Evolutionary conservation across 2,113 vertebrate species (phyloP).

Genomic region (Polypterus senegalus): DNA sequence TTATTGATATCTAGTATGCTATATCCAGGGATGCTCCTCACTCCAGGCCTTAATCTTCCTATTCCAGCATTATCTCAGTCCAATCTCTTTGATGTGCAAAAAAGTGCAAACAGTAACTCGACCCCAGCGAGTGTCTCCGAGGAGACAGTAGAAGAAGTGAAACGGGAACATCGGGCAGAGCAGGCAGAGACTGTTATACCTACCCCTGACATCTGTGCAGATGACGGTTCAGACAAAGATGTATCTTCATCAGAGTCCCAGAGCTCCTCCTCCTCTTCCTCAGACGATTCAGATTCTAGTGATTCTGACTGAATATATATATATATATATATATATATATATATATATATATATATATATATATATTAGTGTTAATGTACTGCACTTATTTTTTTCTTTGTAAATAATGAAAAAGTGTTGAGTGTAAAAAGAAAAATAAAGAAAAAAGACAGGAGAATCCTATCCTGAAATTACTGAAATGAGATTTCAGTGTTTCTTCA

Average conservation of each 20-base stretch:
- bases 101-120: conserved; percentile 66
- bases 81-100: conserved; percentile 65
- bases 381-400: conserved; percentile 84
- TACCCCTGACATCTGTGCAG: conserved; percentile 73
- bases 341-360: conserved; percentile 55
- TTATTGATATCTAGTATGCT: conserved; percentile 91
- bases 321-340: conserved; percentile 34
- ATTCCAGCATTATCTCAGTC: conserved; percentile 68
- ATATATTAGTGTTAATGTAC: conserved; percentile 53
- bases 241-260: conserved; percentile 80
- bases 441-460: conserved; percentile 20
- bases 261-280: conserved; percentile 71
- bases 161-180: conserved; percentile 30
- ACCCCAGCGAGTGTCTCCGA: conserved; percentile 33
- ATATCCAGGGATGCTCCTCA: conserved; percentile 99
- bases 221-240: conserved; percentile 84
- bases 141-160: conserved; percentile 16
- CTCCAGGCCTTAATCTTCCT: conserved; percentile 98
- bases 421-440: conserved; percentile 56
- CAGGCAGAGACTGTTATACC: conserved; percentile 29
- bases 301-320: conserved; percentile 74
- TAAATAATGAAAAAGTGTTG: conserved; percentile 90
- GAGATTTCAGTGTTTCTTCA: conserved; percentile 89
- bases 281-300: conserved; percentile 84
- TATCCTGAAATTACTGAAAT: conserved; percentile 62